Percentiles rank a stretch among this genome's conserved stretches.
These are phyloP conservation scores for Podarcis lilfordi DNA, from an alignment of 2,797 vertebrate species.

Conservation along the genomic window DNA sequence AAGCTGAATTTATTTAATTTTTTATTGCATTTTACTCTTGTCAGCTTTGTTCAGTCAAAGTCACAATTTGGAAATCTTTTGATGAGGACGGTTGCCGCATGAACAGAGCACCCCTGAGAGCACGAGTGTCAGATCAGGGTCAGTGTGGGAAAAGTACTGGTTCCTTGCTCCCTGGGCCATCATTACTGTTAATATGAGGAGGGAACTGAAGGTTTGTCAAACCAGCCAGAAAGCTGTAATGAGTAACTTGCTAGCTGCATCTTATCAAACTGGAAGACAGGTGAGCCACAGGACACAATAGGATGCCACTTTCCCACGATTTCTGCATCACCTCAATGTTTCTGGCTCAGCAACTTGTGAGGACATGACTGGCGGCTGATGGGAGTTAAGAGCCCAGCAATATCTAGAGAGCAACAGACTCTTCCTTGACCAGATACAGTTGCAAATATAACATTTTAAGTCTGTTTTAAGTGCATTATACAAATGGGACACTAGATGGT, in stretches of 20 bases:
- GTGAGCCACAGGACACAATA: background rate
- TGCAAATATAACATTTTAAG: too few species aligned
- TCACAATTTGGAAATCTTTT: constrained; percentile 28
- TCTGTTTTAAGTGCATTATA: too few species aligned
- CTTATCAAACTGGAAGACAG: background rate
- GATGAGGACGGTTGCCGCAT: background rate
- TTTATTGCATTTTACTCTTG: constrained; percentile 5
- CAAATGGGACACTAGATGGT: too few species aligned
- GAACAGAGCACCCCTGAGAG: constrained; percentile 6
- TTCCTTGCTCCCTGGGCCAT: background rate
- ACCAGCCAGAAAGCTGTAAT: background rate
- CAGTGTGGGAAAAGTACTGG: background rate
- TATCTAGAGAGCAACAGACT: background rate
- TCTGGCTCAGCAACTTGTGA: background rate
- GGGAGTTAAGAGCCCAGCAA: background rate
- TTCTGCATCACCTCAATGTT: background rate
- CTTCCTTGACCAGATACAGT: background rate
- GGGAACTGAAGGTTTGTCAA: background rate
- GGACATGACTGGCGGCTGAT: background rate
- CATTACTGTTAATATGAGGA: background rate
- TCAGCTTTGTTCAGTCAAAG: constrained; percentile 36
- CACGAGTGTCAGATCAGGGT: background rate
- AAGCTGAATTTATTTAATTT: constrained; percentile 1
- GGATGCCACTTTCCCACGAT: background rate
- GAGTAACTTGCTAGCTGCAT: background rate